Conservation (phyloP, 2,113 vertebrate species). For the Pristiophorus japonicus region DNA sequence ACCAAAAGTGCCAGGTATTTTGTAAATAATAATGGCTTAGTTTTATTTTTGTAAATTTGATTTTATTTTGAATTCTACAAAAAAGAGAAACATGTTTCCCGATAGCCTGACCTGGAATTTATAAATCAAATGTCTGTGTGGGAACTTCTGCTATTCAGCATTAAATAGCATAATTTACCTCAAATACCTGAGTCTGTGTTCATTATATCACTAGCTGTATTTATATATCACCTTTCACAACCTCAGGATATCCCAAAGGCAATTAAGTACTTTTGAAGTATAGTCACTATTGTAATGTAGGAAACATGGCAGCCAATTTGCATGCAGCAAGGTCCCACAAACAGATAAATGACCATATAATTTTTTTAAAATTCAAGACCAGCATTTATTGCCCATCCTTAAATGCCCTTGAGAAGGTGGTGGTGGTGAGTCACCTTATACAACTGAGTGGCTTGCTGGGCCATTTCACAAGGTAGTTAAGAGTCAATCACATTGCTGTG, state of each 20-base stretch:
- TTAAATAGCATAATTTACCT: neutral
- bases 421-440: no score
- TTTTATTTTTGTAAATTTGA: neutral
- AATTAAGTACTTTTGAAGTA: neutral
- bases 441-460: no score
- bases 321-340: neutral
- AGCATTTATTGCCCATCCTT: no score
- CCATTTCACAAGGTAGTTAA: no score
- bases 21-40: neutral
- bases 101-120: no score
- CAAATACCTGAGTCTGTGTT: neutral
- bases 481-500: no score
- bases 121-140: no score
- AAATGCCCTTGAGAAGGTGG: no score
- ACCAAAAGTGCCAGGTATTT: neutral
- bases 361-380: neutral
- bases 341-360: neutral
- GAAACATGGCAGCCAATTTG: neutral
- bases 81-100: neutral
- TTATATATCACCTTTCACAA: neutral
- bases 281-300: neutral
- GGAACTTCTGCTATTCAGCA: no score
- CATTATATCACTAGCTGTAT: neutral
- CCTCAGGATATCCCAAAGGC: neutral
- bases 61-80: neutral